Base-by-base conservation (phyloP, 1,140 invertebrate species). In the Sogatella furcifera region DNA sequence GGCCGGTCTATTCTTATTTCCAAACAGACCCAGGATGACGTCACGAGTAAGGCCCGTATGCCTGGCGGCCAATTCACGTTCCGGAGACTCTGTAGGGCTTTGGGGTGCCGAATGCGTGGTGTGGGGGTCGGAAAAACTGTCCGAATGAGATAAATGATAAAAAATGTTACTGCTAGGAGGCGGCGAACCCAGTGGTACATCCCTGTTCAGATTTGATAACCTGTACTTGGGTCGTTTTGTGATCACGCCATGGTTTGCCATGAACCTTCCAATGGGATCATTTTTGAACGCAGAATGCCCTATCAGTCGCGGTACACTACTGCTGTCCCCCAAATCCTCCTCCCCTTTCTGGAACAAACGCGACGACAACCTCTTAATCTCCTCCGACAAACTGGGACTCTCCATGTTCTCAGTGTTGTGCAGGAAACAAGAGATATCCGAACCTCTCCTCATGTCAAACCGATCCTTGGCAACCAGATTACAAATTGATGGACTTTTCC, bases 361-460 rank as follows among this genome's bases (percentile, higher is more conserved):
- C 67, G 90, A 85, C 0, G 85, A 84, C 0, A 91, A 67, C 71
- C 86, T 87, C 42, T 86, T 83, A 42, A 90, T 90, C 71, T 91
- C 88, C 64, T 89, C 87, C 0, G 86, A 86, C 60, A 85, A 72
- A 69, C 84, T 84, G 34, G 83, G 77, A 59, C 81, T 74, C 52
- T 83, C 41, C 22, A 53, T 59, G 9, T 80, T 75, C 62, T 81
- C 80, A 13, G 74, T 71, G 61, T 74, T 75, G 69, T 80, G 78
- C 24, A 81, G 67, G 54, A 86, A 74, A 66, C 80, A 84, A 4
- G 78, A 80, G 60, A 86, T 87, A 65, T 90, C 88, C 3, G 87
- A 89, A 4, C 87, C 85, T 67, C 87, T 72, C 46, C 88, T 76
- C 34, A 38, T 38, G 67, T 86, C 85, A 24, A 85, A 78, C 63